Evolutionary conservation across 2,797 vertebrate genomes (phyloP).

Genomic region (Nyctalus aviator): DNA sequence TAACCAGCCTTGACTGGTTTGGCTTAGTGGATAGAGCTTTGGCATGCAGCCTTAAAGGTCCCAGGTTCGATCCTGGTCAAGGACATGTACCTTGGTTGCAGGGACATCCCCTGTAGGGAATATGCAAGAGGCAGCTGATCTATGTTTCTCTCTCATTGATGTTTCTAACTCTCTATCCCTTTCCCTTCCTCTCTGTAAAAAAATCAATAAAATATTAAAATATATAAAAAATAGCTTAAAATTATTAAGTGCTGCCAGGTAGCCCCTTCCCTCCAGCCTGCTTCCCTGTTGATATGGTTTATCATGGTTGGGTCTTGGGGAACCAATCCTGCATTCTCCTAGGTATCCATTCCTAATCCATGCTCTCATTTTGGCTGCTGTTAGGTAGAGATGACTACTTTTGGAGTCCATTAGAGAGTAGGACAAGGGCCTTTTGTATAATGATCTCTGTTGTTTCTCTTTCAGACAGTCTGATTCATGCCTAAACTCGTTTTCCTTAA

Average conservation of each 20-base stretch:
- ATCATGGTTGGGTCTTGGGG: neutral
- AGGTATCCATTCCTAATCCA: neutral
- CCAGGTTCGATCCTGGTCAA: too few species aligned
- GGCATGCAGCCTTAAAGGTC: too few species aligned
- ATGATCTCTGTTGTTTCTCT: neutral
- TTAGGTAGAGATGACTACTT: neutral
- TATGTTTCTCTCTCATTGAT: too few species aligned
- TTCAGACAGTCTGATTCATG: neutral
- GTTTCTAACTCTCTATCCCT: too few species aligned
- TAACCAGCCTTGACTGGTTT: neutral
- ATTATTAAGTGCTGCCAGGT: neutral
- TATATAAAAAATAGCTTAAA: neutral
- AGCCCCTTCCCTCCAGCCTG: neutral
- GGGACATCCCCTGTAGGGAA: too few species aligned
- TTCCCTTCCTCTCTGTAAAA: too few species aligned
- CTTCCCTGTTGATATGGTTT: neutral
- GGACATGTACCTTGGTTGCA: too few species aligned
- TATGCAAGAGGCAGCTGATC: too few species aligned
- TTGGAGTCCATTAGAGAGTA: neutral
- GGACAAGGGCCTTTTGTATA: neutral
- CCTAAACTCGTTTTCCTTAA: slow-evolving; percentile 8
- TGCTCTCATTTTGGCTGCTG: neutral
- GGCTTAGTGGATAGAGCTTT: too few species aligned
- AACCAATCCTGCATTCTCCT: neutral
- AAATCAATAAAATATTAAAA: too few species aligned